phyloP scores from a whole-genome alignment of 2,113 vertebrate species.

The Ptilonorhynchus violaceus region DNA sequence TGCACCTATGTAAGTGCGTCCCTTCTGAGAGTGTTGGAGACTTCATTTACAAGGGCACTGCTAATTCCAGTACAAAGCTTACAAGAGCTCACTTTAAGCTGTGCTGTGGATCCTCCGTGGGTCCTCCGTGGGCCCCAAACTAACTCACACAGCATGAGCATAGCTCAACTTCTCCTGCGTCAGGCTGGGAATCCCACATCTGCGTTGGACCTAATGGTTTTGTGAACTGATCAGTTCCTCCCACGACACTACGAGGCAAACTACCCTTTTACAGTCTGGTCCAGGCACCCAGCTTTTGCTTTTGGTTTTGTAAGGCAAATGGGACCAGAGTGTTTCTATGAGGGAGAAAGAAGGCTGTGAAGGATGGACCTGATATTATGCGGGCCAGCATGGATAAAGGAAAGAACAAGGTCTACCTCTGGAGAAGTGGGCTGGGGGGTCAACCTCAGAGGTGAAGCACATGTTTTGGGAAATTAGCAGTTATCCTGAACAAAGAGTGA shows the following conservation, averaged over 20 bases:
- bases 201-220: not conserved
- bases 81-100: not conserved
- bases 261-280: not conserved
- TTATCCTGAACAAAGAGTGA: not conserved
- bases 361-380: not conserved
- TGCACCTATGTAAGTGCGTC: accelerated
- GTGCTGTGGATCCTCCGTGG: not conserved
- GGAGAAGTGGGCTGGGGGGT: not conserved
- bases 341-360: not conserved
- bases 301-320: not conserved
- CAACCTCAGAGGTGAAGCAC: not conserved
- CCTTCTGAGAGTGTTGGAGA: not conserved
- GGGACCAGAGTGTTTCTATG: not conserved
- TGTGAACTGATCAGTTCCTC: not conserved
- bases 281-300: not conserved
- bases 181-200: no score
- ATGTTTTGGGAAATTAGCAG: not conserved
- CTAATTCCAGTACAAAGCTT: not conserved
- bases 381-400: not conserved
- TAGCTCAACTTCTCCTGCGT: accelerated
- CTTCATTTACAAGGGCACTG: accelerated
- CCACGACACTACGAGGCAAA: accelerated
- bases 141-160: not conserved
- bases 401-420: not conserved
- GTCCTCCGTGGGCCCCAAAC: not conserved